A percentile compares a stretch with the other conserved stretches of the same genome.
phyloP scores from a whole-genome alignment of 2,888 invertebrate genomes.

The Erebia aethiops region DNA sequence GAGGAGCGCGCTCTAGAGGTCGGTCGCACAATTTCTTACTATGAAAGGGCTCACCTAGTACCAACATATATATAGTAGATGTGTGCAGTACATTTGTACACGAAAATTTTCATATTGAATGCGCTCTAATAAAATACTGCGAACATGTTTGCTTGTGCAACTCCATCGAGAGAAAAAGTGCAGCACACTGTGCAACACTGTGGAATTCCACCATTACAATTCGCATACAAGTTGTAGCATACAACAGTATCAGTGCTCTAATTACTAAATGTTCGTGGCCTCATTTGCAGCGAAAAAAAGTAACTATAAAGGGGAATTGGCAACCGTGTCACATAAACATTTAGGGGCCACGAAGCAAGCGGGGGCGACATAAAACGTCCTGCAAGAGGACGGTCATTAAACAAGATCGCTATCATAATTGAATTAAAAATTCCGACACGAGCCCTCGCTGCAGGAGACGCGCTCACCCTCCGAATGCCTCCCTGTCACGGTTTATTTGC shows the following conservation, averaged over 20 bases:
- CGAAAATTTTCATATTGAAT: no score
- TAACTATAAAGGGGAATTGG: slow-evolving; percentile 10
- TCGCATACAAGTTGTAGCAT: background rate
- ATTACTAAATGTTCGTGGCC: background rate
- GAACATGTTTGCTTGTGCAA: no score
- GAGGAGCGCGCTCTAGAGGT: no score
- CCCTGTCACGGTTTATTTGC: slow-evolving; percentile 25
- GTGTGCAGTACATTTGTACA: no score
- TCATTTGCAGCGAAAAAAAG: slow-evolving; percentile 14
- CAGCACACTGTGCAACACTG: no score
- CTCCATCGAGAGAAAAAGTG: no score
- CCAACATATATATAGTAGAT: no score
- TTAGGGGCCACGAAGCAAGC: slow-evolving; percentile 34
- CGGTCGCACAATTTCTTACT: no score
- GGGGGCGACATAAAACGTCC: slow-evolving; percentile 61
- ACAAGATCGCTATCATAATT: slow-evolving; percentile 83
- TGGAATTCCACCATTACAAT: no score
- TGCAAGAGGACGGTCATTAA: slow-evolving; percentile 74
- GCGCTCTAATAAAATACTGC: no score
- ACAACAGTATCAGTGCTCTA: background rate
- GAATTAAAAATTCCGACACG: slow-evolving; percentile 83
- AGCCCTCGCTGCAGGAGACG: slow-evolving; percentile 55
- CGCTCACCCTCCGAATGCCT: slow-evolving; percentile 23
- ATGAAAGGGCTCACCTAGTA: no score
- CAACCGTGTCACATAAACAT: slow-evolving; percentile 35